Evolutionary conservation across 1,140 invertebrate genomes (phyloP).

Genomic region (Hestina assimilis): DNA sequence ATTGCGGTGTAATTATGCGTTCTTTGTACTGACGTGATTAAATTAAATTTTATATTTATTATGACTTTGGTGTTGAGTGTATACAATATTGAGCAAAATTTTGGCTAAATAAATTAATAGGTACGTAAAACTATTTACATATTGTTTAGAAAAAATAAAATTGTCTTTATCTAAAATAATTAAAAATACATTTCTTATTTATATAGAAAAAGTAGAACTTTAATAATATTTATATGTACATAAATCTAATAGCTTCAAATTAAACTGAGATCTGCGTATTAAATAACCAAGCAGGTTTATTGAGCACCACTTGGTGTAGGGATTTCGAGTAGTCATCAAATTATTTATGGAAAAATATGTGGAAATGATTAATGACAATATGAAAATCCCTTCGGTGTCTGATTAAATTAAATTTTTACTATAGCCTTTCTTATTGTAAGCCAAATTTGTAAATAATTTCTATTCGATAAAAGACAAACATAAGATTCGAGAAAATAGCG

Average conservation of each 20-base stretch:
- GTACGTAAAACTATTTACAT: constrained; percentile 64
- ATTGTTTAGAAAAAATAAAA: constrained; percentile 57
- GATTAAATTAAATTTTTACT: not conserved
- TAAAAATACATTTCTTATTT: constrained; percentile 46
- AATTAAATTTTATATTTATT: constrained; percentile 61
- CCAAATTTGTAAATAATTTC: not conserved
- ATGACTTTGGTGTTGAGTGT: constrained; percentile 76
- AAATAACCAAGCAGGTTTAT: constrained; percentile 39
- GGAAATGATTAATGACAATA: too few relatives aligned
- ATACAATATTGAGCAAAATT: constrained; percentile 76
- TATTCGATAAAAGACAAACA: constrained; percentile 10
- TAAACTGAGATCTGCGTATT: constrained; percentile 60
- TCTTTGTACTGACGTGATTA: constrained; percentile 70
- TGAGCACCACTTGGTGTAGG: constrained; percentile 29
- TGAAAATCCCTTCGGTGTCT: not conserved
- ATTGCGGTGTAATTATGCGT: constrained; percentile 48
- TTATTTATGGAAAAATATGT: not conserved
- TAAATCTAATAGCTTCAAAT: constrained; percentile 74
- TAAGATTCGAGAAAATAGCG: constrained; percentile 15
- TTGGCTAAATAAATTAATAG: constrained; percentile 73
- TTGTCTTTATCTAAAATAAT: constrained; percentile 67
- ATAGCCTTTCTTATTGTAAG: not conserved
- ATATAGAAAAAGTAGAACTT: constrained; percentile 52
- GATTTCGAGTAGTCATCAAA: constrained; percentile 6
- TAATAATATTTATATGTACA: constrained; percentile 43